Conservation (phyloP, 2,888 invertebrate species). For the Podotricha telesiphe region DNA sequence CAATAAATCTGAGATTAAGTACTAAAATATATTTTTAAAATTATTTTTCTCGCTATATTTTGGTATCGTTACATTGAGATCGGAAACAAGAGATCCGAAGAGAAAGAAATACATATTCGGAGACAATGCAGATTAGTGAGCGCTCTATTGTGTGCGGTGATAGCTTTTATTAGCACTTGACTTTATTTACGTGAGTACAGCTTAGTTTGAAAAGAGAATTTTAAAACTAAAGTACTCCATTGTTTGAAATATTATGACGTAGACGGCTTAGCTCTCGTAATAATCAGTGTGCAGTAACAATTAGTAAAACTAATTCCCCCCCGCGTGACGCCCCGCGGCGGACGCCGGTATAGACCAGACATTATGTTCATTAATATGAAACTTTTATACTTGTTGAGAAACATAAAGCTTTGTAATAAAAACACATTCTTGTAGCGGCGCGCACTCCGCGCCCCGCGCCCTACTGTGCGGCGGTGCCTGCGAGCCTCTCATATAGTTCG, state of each 20-base stretch:
- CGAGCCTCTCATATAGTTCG: slow-evolving; percentile 31
- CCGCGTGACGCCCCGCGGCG: background rate
- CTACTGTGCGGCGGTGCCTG: slow-evolving; percentile 61
- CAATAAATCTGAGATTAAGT: background rate
- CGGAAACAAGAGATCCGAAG: slow-evolving; percentile 5
- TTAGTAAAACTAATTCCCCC: no score
- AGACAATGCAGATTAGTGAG: slow-evolving; percentile 7
- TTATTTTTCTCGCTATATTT: background rate
- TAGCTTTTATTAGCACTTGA: slow-evolving; percentile 14
- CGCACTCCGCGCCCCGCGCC: slow-evolving; percentile 67
- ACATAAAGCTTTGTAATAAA: slow-evolving; percentile 67
- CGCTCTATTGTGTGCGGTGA: background rate
- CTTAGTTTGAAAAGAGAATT: background rate
- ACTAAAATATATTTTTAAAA: no score
- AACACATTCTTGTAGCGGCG: slow-evolving; percentile 65
- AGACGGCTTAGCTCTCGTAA: background rate
- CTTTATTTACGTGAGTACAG: background rate
- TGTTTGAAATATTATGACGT: background rate
- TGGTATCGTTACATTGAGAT: background rate
- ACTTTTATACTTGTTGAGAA: slow-evolving; percentile 68
- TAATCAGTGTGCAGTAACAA: background rate
- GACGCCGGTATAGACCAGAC: slow-evolving; percentile 60
- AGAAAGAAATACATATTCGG: background rate
- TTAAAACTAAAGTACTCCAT: background rate
- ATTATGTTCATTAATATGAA: slow-evolving; percentile 72